Evolutionary conservation across 2,888 invertebrate species (phyloP).

Genomic region (Erynnis tages): DNA sequence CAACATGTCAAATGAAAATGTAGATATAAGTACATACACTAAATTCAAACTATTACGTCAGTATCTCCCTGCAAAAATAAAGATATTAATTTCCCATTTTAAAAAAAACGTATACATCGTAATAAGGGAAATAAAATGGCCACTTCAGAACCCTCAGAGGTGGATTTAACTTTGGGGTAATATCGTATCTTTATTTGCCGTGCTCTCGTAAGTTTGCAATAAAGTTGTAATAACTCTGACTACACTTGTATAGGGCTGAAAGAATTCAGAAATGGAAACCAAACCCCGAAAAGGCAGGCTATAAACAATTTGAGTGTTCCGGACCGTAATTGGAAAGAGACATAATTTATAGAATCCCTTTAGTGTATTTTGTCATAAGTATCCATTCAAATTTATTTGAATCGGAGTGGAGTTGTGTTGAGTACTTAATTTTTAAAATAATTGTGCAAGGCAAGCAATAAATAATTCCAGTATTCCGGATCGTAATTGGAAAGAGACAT

Average conservation of each 20-base stretch:
- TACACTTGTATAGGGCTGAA: neutral
- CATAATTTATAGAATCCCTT: neutral
- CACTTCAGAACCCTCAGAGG: constrained; percentile 8
- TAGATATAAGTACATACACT: too few species aligned
- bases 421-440: too few species aligned
- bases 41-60: neutral
- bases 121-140: constrained; percentile 21
- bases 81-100: constrained; percentile 1
- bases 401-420: too few species aligned
- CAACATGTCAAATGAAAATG: too few species aligned
- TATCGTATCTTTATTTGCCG: constrained; percentile 21
- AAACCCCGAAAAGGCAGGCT: neutral
- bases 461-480: neutral
- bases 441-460: too few species aligned
- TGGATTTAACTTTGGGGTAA: constrained; percentile 16
- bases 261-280: neutral
- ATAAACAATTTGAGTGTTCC: neutral
- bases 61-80: neutral
- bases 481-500: neutral
- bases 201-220: constrained; percentile 22
- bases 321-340: neutral
- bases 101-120: constrained; percentile 3
- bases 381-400: too few species aligned
- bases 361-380: neutral
- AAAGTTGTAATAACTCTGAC: constrained; percentile 17